phyloP scores from a whole-genome alignment of 1,140 invertebrate species.

The Heliconius eleuchia region DNA sequence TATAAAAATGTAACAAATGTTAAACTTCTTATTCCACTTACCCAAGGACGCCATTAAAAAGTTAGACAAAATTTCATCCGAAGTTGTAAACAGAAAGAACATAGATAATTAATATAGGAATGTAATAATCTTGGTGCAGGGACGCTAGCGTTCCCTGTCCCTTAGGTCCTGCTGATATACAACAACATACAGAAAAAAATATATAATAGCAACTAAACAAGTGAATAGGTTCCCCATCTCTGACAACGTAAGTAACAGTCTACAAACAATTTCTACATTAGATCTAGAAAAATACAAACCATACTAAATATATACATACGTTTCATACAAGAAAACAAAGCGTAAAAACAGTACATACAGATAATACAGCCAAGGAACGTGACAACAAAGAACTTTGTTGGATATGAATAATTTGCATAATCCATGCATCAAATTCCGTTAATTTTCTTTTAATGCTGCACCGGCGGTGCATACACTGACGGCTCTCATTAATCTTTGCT shows the following conservation, averaged over 20 bases:
- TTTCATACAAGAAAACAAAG: neutral
- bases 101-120: too few relatives aligned
- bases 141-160: too few relatives aligned
- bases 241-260: too few relatives aligned
- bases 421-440: slow-evolving; percentile 75
- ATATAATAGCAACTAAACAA: too few relatives aligned
- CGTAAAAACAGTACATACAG: neutral
- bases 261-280: too few relatives aligned
- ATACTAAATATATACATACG: neutral
- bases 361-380: slow-evolving; percentile 47
- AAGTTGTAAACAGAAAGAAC: neutral
- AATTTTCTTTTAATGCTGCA: slow-evolving; percentile 72
- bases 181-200: too few relatives aligned
- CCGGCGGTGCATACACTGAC: slow-evolving; percentile 27
- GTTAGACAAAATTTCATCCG: neutral
- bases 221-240: too few relatives aligned
- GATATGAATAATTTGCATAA: slow-evolving; percentile 74
- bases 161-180: too few relatives aligned
- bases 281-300: too few relatives aligned
- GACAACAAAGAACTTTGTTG: slow-evolving; percentile 59
- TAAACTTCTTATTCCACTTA: too few relatives aligned
- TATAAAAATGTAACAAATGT: too few relatives aligned
- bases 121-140: too few relatives aligned
- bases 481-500: slow-evolving; percentile 30
- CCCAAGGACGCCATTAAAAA: neutral